Evolutionary conservation across 1,140 invertebrate species (phyloP).

Genomic region (Eulimnadia texana): DNA sequence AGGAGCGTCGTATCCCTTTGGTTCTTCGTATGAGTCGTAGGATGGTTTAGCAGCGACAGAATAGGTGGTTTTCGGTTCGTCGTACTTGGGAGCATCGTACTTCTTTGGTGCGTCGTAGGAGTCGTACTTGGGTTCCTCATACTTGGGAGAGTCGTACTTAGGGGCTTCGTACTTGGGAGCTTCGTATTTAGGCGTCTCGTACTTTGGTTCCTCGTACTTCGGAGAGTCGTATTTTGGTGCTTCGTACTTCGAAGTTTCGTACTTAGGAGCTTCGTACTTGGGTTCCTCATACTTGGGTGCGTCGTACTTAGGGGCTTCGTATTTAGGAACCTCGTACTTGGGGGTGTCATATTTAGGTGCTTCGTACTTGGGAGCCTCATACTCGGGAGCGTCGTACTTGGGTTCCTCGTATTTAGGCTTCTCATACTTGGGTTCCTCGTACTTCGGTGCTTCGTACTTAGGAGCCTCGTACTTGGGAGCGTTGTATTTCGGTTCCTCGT

Average conservation of each 20-base stretch:
- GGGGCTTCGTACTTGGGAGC: neutral
- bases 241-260: neutral
- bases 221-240: neutral
- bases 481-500: neutral
- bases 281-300: too few species aligned
- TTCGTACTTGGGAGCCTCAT: too few species aligned
- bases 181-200: neutral
- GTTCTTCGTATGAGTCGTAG: slow-evolving; percentile 1
- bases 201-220: neutral
- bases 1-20: neutral
- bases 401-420: neutral
- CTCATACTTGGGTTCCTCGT: neutral
- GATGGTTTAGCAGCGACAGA: neutral
- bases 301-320: too few species aligned
- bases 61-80: neutral
- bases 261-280: too few species aligned
- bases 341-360: too few species aligned
- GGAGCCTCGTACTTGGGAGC: neutral
- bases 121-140: neutral
- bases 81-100: neutral
- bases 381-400: neutral
- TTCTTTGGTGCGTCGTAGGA: neutral
- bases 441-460: neutral
- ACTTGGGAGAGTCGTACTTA: neutral
- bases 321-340: too few species aligned